Conservation (phyloP, 2,113 vertebrate species). For the Caretta caretta region DNA sequence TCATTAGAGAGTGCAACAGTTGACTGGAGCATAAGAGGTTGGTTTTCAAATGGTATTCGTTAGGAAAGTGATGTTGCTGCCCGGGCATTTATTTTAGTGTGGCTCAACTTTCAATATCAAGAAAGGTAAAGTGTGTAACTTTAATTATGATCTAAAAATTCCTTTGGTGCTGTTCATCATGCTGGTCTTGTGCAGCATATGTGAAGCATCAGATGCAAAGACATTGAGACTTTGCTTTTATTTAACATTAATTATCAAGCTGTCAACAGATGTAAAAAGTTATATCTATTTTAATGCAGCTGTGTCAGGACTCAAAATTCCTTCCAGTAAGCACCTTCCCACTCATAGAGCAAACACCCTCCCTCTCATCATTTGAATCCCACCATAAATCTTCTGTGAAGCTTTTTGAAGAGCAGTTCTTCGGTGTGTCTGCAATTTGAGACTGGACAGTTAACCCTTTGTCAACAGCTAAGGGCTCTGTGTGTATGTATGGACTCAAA, state of each 20-base stretch:
- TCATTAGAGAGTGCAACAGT: constrained; percentile 41
- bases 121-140: constrained; percentile 38
- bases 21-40: background rate
- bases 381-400: background rate
- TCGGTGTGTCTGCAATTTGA: background rate
- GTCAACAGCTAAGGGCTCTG: background rate
- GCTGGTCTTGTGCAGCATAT: constrained; percentile 22
- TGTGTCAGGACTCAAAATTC: constrained; percentile 1
- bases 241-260: constrained; percentile 69
- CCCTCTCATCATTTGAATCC: background rate
- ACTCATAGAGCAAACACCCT: background rate
- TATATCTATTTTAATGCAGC: background rate
- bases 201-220: constrained; percentile 39
- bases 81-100: background rate
- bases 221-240: constrained; percentile 53
- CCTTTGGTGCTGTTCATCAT: constrained; percentile 38
- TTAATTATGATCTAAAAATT: constrained; percentile 31
- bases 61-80: background rate
- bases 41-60: background rate
- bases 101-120: constrained; percentile 11
- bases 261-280: constrained; percentile 46
- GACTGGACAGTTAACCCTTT: background rate
- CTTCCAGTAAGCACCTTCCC: background rate
- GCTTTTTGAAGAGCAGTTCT: background rate
- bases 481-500: fast-evolving